phyloP scores from a whole-genome alignment of 2,113 vertebrate genomes.

The Pimephales promelas region DNA sequence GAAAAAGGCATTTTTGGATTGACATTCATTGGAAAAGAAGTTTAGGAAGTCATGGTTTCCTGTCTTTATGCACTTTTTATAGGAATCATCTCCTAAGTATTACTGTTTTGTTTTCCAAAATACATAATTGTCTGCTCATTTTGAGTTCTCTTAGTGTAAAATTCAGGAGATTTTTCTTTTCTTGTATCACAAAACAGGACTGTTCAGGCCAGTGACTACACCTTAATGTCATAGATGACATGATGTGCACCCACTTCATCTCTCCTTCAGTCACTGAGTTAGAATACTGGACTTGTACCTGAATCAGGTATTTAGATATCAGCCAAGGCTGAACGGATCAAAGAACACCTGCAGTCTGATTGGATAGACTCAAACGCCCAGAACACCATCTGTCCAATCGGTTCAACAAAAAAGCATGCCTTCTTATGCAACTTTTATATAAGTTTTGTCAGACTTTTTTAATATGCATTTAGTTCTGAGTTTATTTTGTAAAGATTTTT shows the following conservation, averaged over 20 bases:
- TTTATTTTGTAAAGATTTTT: slow-evolving; percentile 62
- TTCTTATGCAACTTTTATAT: slow-evolving; percentile 80
- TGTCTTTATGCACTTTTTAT: slow-evolving; percentile 55
- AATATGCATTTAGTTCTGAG: slow-evolving; percentile 70
- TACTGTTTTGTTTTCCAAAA: slow-evolving; percentile 21
- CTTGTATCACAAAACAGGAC: slow-evolving; percentile 6
- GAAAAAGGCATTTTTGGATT: neutral
- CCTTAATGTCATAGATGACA: neutral
- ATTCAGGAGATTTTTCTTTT: neutral
- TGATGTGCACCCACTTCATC: slow-evolving; percentile 24
- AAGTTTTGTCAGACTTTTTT: slow-evolving; percentile 67
- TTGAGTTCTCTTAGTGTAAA: neutral
- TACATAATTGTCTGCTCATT: slow-evolving; percentile 11
- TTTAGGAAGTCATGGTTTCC: slow-evolving; percentile 15
- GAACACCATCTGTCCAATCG: slow-evolving; percentile 56
- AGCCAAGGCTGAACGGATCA: slow-evolving; percentile 56
- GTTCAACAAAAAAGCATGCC: slow-evolving; percentile 65
- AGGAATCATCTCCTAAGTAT: slow-evolving; percentile 47
- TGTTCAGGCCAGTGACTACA: slow-evolving; percentile 34
- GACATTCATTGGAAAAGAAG: slow-evolving; percentile 1
- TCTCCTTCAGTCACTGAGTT: slow-evolving; percentile 39
- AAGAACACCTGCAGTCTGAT: slow-evolving; percentile 55
- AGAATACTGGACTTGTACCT: slow-evolving; percentile 48
- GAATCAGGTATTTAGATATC: slow-evolving; percentile 60
- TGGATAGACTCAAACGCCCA: slow-evolving; percentile 48